Evolutionary conservation across 1,140 invertebrate species (phyloP).

Genomic region (Subanguina moxae): DNA sequence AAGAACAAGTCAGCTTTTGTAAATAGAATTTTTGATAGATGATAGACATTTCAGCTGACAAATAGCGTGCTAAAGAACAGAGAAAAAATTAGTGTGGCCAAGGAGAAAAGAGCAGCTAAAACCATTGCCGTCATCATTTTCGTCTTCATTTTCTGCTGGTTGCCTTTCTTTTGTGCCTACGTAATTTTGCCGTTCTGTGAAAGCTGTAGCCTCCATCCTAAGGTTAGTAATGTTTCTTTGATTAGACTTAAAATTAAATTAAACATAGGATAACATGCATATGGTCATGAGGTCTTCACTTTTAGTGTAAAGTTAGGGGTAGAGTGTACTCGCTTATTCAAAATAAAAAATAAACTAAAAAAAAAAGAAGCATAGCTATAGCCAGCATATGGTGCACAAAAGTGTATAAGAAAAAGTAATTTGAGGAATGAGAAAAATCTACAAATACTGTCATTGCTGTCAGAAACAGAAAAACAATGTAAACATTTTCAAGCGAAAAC

Average conservation of each 20-base stretch:
- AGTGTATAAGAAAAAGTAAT: too few species aligned
- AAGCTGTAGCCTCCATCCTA: slow-evolving; percentile 53
- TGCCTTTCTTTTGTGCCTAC: slow-evolving; percentile 69
- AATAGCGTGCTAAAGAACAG: slow-evolving; percentile 47
- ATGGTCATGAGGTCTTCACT: not conserved
- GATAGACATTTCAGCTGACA: slow-evolving; percentile 30
- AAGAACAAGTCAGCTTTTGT: not conserved
- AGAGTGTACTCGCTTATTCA: too few species aligned
- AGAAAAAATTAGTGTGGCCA: slow-evolving; percentile 60
- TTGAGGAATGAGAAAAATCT: not conserved
- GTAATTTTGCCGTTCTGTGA: slow-evolving; percentile 67
- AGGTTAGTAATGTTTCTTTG: slow-evolving; percentile 31
- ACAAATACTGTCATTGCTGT: not conserved
- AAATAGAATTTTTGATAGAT: not conserved
- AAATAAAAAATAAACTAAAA: too few species aligned
- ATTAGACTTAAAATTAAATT: too few species aligned
- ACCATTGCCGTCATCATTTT: slow-evolving; percentile 69
- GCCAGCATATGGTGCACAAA: too few species aligned
- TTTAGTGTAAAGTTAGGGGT: not conserved
- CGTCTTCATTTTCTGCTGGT: slow-evolving; percentile 68
- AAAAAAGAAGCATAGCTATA: too few species aligned
- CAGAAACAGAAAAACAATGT: not conserved
- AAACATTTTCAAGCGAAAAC: not conserved
- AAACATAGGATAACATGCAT: too few species aligned
- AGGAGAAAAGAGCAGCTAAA: slow-evolving; percentile 68